These are phyloP conservation scores for Trididemnum clinides DNA, from an alignment of 23 tunicate genomes.

Conservation along the genomic window DNA sequence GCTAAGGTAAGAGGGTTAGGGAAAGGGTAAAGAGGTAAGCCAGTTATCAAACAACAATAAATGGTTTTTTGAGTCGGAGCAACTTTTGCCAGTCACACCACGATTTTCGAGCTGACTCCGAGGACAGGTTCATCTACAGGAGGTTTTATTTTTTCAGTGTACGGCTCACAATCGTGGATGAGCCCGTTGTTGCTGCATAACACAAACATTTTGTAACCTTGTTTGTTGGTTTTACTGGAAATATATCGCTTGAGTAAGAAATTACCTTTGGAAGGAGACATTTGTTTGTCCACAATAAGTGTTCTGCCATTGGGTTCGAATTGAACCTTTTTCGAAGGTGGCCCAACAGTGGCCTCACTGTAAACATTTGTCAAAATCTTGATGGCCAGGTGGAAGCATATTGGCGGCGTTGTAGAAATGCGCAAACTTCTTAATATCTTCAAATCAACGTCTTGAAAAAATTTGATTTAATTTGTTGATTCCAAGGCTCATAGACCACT, in stretches of 20 bases:
- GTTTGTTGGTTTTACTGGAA: background rate
- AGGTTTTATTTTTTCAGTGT: background rate
- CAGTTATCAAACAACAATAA: background rate
- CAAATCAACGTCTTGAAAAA: background rate
- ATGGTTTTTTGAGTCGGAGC: background rate
- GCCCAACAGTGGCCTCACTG: background rate
- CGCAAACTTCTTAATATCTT: background rate
- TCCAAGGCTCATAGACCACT: background rate
- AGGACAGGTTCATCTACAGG: background rate
- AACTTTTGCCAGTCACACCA: background rate
- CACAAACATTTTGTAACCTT: background rate
- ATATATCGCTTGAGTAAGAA: background rate
- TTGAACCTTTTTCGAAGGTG: background rate
- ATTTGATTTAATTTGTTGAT: background rate
- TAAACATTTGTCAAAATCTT: constrained; percentile 10
- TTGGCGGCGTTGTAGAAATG: background rate
- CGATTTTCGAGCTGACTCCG: background rate
- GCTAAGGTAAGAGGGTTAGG: background rate
- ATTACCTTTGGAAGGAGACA: background rate
- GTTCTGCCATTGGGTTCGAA: background rate
- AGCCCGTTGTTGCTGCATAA: background rate
- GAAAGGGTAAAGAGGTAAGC: background rate
- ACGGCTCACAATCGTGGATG: background rate
- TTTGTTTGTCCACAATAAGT: too few relatives aligned
- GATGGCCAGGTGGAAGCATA: background rate